A percentile compares a stretch with the other conserved stretches of the same genome.
phyloP scores from a whole-genome alignment of 2,797 vertebrate species.

The Decapterus maruadsi region DNA sequence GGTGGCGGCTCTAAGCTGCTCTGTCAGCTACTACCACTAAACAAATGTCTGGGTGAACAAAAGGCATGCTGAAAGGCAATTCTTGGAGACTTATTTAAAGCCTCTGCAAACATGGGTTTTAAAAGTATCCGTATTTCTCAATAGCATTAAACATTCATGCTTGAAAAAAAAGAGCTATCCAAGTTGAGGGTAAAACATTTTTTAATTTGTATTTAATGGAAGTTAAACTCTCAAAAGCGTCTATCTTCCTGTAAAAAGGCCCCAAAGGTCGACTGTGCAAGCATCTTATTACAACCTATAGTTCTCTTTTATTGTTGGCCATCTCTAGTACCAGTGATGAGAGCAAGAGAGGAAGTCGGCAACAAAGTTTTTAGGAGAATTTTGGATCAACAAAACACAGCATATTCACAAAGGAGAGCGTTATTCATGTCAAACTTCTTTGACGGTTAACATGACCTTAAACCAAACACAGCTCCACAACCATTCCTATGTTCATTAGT shows the following conservation, averaged over 20 bases:
- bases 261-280: neutral
- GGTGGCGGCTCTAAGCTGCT: conserved; percentile 10
- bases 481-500: neutral
- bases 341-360: neutral
- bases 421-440: neutral
- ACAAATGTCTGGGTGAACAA: conserved; percentile 12
- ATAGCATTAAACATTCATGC: neutral
- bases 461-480: neutral
- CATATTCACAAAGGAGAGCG: neutral
- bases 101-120: neutral
- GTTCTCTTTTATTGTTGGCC: no score
- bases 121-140: neutral
- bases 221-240: neutral
- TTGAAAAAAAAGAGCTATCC: neutral
- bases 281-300: neutral
- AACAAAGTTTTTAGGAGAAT: no score
- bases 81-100: neutral
- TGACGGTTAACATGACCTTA: neutral
- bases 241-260: neutral
- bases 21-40: neutral
- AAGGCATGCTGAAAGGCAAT: neutral
- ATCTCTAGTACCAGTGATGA: neutral
- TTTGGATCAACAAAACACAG: neutral
- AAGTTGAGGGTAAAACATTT: no score
- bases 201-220: no score